A percentile compares a stretch with the other conserved stretches of the same genome.
Conservation (phyloP, 2,888 invertebrate genomes). For the Drosophila borborema region DNA sequence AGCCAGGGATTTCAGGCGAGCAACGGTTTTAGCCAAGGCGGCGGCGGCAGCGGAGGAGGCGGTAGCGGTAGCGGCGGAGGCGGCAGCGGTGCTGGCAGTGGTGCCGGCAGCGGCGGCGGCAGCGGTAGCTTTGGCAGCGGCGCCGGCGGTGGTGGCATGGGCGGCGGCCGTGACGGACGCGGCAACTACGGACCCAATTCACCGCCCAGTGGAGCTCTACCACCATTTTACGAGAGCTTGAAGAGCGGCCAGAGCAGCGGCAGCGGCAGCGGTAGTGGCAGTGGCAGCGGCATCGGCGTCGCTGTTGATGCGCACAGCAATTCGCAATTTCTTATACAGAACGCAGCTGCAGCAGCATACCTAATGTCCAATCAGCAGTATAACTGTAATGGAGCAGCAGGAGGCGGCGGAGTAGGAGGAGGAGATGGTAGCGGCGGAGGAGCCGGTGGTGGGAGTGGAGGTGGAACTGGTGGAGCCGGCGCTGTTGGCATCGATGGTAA, state of each 20-base stretch:
- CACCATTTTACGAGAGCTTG: slow-evolving; percentile 95
- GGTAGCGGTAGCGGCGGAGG: slow-evolving; percentile 83
- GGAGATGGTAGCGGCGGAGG: slow-evolving; percentile 82
- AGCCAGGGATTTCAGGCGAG: slow-evolving; percentile 85
- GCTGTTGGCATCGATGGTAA: slow-evolving; percentile 79
- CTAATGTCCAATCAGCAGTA: slow-evolving; percentile 86
- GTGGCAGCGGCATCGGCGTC: slow-evolving; percentile 4
- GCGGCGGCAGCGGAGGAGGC: slow-evolving; percentile 62
- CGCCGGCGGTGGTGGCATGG: slow-evolving; percentile 89
- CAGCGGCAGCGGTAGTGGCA: not conserved
- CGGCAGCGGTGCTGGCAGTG: slow-evolving; percentile 55
- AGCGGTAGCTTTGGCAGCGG: slow-evolving; percentile 87
- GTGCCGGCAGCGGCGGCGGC: slow-evolving; percentile 64
- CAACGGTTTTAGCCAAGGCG: slow-evolving; percentile 73
- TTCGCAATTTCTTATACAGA: slow-evolving; percentile 87
- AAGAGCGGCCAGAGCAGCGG: slow-evolving; percentile 89
- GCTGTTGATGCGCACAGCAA: slow-evolving; percentile 82
- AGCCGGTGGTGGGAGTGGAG: slow-evolving; percentile 68
- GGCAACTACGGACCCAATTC: slow-evolving; percentile 95
- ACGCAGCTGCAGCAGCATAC: slow-evolving; percentile 88
- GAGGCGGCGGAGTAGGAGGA: slow-evolving; percentile 76
- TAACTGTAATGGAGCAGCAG: slow-evolving; percentile 26
- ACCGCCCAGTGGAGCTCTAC: slow-evolving; percentile 93
- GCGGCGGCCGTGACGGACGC: slow-evolving; percentile 92
- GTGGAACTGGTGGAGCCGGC: slow-evolving; percentile 86